These are phyloP conservation scores for Dichetophora obliterata DNA, from an alignment of 2,888 invertebrate genomes.

Conservation along the genomic window DNA sequence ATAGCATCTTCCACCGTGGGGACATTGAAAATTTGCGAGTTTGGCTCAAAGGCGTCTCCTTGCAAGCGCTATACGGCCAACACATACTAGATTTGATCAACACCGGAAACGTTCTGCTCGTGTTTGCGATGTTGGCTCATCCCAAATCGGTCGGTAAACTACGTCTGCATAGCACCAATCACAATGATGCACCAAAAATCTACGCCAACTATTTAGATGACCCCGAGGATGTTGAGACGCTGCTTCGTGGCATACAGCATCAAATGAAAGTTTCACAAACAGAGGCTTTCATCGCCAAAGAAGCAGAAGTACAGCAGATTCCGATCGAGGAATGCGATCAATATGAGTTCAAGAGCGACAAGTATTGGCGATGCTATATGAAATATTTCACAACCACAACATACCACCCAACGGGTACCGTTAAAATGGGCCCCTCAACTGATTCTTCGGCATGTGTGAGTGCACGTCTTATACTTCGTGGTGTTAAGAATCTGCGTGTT, in stretches of 20 bases:
- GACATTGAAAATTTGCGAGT: not conserved
- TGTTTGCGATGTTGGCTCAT: slow-evolving; percentile 68
- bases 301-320: slow-evolving; percentile 56
- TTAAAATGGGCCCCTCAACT: slow-evolving; percentile 77
- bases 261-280: slow-evolving; percentile 67
- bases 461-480: slow-evolving; percentile 76
- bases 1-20: slow-evolving; percentile 63
- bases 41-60: not conserved
- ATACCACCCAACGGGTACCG: slow-evolving; percentile 79
- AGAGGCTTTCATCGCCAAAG: slow-evolving; percentile 63
- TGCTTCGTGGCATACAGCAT: slow-evolving; percentile 71
- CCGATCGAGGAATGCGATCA: slow-evolving; percentile 59
- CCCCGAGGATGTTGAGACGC: slow-evolving; percentile 72
- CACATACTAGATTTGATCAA: not conserved
- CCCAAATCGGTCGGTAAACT: slow-evolving; percentile 73
- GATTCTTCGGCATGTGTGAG: slow-evolving; percentile 78
- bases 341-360: slow-evolving; percentile 52
- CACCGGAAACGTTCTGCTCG: slow-evolving; percentile 61
- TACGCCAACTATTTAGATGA: slow-evolving; percentile 77
- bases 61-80: slow-evolving; percentile 12
- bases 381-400: slow-evolving; percentile 77
- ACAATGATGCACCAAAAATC: slow-evolving; percentile 74
- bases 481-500: slow-evolving; percentile 76
- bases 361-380: slow-evolving; percentile 79
- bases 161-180: slow-evolving; percentile 71